A percentile compares a stretch with the other conserved stretches of the same genome.
Evolutionary conservation across 2,888 invertebrate species (phyloP).

Genomic region (Zygothrica quintamaculata): DNA sequence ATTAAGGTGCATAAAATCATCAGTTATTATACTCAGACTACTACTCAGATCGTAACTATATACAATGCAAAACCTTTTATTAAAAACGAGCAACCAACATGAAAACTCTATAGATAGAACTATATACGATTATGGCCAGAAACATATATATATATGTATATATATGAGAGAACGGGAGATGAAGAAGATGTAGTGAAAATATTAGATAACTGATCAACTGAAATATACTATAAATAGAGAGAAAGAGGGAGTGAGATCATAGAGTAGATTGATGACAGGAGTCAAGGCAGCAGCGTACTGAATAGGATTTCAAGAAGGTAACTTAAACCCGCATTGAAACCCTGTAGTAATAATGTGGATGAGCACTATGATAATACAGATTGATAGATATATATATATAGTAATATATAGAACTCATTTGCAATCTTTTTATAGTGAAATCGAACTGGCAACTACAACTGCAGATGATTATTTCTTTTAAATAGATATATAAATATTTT

Average conservation of each 20-base stretch:
- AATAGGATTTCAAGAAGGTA: too few relatives aligned
- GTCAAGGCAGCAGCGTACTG: too few relatives aligned
- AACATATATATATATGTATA: constrained; percentile 21
- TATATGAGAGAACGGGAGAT: not conserved
- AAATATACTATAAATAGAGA: not conserved
- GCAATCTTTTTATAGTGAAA: too few relatives aligned
- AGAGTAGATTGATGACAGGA: too few relatives aligned
- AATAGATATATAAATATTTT: constrained; percentile 24
- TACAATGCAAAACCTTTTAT: constrained; percentile 12
- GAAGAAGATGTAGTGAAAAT: not conserved
- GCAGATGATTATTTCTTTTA: constrained; percentile 26
- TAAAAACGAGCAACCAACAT: constrained; percentile 50
- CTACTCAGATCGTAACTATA: constrained; percentile 10
- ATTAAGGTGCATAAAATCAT: constrained; percentile 65
- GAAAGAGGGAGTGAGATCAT: not conserved
- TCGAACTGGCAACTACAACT: constrained; percentile 26
- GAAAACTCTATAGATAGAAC: constrained; percentile 33
- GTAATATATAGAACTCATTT: not conserved
- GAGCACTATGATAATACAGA: too few relatives aligned
- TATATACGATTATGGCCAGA: constrained; percentile 21
- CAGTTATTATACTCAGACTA: constrained; percentile 30
- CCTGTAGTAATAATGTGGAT: too few relatives aligned
- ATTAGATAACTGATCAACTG: too few relatives aligned
- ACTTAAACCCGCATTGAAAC: too few relatives aligned
- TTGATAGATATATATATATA: too few relatives aligned